phyloP scores from a whole-genome alignment of 1,140 invertebrate genomes.

The Drosophila tropicalis region DNA sequence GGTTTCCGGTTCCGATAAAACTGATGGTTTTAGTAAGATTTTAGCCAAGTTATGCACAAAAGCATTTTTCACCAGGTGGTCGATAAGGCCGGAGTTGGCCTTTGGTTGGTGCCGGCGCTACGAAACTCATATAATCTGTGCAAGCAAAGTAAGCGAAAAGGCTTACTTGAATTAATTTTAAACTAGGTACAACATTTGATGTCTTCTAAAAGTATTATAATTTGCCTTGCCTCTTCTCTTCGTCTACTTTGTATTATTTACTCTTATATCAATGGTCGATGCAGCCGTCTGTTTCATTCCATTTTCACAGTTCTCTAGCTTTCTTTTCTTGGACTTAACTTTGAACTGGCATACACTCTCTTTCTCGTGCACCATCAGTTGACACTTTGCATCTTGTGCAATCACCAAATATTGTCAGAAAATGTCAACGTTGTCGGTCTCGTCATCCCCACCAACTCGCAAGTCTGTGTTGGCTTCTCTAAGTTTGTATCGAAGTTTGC shows the following conservation, averaged over 20 bases:
- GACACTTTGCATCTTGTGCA: constrained; percentile 81
- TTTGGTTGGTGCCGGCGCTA: too few relatives aligned
- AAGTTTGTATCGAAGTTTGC: constrained; percentile 81
- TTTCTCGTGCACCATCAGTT: constrained; percentile 50
- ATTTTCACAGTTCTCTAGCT: constrained; percentile 15
- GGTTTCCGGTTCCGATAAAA: too few relatives aligned
- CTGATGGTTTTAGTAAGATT: too few relatives aligned
- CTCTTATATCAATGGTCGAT: constrained; percentile 29
- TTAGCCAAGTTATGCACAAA: too few relatives aligned
- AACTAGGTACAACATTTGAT: too few relatives aligned
- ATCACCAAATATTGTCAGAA: constrained; percentile 80
- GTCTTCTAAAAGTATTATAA: too few relatives aligned
- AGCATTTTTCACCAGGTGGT: too few relatives aligned
- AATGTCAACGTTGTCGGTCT: constrained; percentile 61
- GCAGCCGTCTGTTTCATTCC: constrained; percentile 4
- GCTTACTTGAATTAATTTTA: too few relatives aligned
- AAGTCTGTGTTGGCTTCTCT: constrained; percentile 42
- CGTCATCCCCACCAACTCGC: constrained; percentile 30
- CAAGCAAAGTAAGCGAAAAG: too few relatives aligned
- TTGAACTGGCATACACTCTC: constrained; percentile 26
- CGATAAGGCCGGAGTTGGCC: too few relatives aligned
- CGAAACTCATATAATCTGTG: too few relatives aligned
- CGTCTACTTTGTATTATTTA: constrained; percentile 4
- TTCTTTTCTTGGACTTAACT: constrained; percentile 14
- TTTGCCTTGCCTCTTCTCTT: too few relatives aligned